Conservation (phyloP, 2,888 invertebrate genomes). For the Acholoe squamosa region DNA sequence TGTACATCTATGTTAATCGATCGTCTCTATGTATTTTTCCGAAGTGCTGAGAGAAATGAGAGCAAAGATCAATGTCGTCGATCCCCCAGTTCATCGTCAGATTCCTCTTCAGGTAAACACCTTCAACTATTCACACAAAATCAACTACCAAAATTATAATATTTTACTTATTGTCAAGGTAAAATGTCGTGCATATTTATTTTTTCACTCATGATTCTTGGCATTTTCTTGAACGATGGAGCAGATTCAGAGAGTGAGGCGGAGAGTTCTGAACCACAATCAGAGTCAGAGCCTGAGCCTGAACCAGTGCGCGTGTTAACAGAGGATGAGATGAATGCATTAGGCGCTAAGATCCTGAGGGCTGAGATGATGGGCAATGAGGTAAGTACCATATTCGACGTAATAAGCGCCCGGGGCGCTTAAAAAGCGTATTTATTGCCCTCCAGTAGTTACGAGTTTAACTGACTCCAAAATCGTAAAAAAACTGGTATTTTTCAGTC, state of each 20-base stretch:
- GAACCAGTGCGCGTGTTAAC: constrained; percentile 72
- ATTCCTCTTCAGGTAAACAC: constrained; percentile 12
- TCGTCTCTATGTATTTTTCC: background rate
- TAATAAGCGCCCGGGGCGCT: too few relatives aligned
- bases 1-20: too few relatives aligned
- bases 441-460: too few relatives aligned
- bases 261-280: background rate
- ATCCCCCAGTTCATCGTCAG: constrained; percentile 21
- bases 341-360: constrained; percentile 95
- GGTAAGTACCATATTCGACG: constrained; percentile 82
- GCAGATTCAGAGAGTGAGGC: constrained; percentile 28
- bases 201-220: background rate
- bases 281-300: constrained; percentile 59
- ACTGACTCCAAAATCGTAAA: too few relatives aligned
- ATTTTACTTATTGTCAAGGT: too few relatives aligned
- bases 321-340: constrained; percentile 90
- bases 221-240: background rate
- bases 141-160: too few relatives aligned
- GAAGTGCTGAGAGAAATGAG: constrained; percentile 51
- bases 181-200: too few relatives aligned
- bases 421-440: too few relatives aligned
- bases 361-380: constrained; percentile 96
- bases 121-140: too few relatives aligned
- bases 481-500: too few relatives aligned
- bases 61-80: constrained; percentile 63